Conservation (phyloP, 2,797 vertebrate species). For the Cichlasoma orientale region DNA sequence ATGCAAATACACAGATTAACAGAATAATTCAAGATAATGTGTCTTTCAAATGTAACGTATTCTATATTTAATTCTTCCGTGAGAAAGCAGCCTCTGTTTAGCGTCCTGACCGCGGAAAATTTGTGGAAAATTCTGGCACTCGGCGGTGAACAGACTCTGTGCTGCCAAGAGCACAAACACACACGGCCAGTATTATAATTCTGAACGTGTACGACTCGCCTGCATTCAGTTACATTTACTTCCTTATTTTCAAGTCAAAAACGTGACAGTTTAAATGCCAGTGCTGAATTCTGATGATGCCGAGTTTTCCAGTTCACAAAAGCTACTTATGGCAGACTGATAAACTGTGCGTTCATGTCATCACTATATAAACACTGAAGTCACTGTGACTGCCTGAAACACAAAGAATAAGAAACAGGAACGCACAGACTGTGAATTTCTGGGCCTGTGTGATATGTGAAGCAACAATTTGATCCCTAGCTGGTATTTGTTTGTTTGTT, state of each 20-base stretch:
- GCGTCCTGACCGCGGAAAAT: neutral
- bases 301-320: neutral
- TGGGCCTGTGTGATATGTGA: neutral
- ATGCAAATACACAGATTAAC: neutral
- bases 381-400: neutral
- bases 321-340: neutral
- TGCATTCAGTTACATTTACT: neutral
- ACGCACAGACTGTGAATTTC: neutral
- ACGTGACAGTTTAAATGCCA: neutral
- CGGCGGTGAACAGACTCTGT: neutral
- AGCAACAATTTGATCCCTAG: neutral
- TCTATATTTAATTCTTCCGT: neutral
- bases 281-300: neutral
- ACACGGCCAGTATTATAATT: neutral
- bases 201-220: neutral
- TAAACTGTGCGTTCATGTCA: neutral
- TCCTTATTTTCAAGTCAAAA: neutral
- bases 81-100: neutral
- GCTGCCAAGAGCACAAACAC: neutral
- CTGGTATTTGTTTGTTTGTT: neutral
- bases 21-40: neutral
- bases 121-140: neutral
- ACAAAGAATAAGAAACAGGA: neutral
- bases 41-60: neutral
- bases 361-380: neutral